Evolutionary conservation across 2,888 invertebrate species (phyloP).

Genomic region (Drosophila affinis): DNA sequence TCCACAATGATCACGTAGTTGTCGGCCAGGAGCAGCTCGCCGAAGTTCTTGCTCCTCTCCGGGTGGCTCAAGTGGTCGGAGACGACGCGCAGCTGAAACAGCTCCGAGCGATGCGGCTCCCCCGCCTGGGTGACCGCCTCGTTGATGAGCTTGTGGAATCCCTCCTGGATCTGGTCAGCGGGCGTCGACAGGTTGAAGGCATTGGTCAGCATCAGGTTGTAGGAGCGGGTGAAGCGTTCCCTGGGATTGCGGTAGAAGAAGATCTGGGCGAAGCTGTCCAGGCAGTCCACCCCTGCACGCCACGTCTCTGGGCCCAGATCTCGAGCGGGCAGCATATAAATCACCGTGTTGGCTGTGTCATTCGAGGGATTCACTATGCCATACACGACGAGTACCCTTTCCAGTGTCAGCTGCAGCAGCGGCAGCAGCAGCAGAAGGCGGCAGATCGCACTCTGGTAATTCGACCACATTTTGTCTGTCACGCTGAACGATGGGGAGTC

Average conservation of each 20-base stretch:
- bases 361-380: constrained; percentile 75
- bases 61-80: constrained; percentile 52
- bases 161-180: constrained; percentile 81
- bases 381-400: not conserved
- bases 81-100: constrained; percentile 75
- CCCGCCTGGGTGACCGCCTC: constrained; percentile 60
- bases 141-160: constrained; percentile 77
- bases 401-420: constrained; percentile 5
- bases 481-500: constrained; percentile 39
- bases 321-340: constrained; percentile 72
- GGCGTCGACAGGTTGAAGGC: constrained; percentile 80
- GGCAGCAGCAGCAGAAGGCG: constrained; percentile 22
- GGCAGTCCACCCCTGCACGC: constrained; percentile 78
- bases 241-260: constrained; percentile 66
- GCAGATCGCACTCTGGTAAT: constrained; percentile 13
- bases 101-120: constrained; percentile 5
- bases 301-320: constrained; percentile 73
- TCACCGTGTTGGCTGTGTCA: constrained; percentile 72
- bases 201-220: constrained; percentile 77
- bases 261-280: constrained; percentile 72
- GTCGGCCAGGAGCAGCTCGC: constrained; percentile 72
- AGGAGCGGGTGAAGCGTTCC: constrained; percentile 69
- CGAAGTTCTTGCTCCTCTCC: constrained; percentile 27
- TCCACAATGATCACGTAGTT: constrained; percentile 82
- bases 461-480: constrained; percentile 32